Conservation (phyloP, 2,888 invertebrate species). For the Chalcis sispes region DNA sequence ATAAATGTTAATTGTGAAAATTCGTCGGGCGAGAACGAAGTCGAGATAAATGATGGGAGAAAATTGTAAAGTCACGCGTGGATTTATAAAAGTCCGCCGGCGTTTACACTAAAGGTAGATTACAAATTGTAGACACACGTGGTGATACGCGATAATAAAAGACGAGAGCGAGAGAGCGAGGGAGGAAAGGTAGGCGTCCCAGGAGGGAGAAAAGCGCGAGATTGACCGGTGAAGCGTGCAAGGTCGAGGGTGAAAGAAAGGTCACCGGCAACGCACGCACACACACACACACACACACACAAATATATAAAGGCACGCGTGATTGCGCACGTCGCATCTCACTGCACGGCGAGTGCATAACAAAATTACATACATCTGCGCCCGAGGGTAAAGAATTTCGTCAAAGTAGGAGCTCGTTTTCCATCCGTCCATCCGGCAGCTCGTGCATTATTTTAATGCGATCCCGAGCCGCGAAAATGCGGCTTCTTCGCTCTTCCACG, state of each 20-base stretch:
- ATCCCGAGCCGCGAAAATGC: background rate
- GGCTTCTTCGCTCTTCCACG: background rate
- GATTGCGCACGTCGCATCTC: background rate
- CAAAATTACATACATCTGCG: too few relatives aligned
- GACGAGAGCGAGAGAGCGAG: background rate
- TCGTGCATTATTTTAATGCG: slow-evolving; percentile 21
- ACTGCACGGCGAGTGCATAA: background rate
- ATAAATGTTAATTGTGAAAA: too few relatives aligned
- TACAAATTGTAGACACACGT: slow-evolving; percentile 9
- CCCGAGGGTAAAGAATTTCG: slow-evolving; percentile 1
- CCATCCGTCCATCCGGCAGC: background rate
- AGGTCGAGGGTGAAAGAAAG: slow-evolving; percentile 32
- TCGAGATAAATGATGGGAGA: too few relatives aligned
- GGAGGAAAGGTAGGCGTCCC: background rate
- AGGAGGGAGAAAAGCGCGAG: slow-evolving; percentile 7
- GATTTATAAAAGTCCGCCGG: background rate
- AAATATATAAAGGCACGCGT: background rate
- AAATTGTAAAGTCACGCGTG: too few relatives aligned
- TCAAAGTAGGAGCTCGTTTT: background rate
- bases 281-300: background rate
- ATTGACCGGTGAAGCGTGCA: slow-evolving; percentile 19
- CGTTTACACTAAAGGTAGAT: background rate
- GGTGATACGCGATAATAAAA: slow-evolving; percentile 1
- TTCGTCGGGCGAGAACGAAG: too few relatives aligned
- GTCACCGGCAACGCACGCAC: background rate